phyloP scores from a whole-genome alignment of 2,113 vertebrate genomes.

The human region DNA sequence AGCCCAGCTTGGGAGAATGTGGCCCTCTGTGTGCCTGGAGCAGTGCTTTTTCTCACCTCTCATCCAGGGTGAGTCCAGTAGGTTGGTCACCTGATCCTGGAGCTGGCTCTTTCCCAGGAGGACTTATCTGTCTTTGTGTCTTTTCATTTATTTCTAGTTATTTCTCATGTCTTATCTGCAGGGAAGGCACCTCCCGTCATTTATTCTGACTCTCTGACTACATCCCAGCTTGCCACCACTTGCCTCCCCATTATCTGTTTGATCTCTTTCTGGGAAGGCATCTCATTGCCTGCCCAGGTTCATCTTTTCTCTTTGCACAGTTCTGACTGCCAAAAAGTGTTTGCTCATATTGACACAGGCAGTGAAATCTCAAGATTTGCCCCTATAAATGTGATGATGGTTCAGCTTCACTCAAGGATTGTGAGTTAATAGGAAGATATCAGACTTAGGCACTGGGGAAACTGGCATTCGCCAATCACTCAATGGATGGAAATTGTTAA shows the following conservation, averaged over 20 bases:
- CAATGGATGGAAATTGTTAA: background rate
- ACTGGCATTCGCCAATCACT: background rate
- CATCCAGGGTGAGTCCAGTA: background rate
- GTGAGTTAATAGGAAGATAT: background rate
- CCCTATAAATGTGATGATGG: background rate
- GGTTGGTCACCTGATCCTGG: background rate
- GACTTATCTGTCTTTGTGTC: background rate
- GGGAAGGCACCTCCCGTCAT: background rate
- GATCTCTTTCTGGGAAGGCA: background rate
- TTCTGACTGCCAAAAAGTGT: background rate
- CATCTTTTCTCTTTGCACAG: background rate
- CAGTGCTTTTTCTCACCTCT: background rate
- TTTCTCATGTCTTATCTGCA: background rate
- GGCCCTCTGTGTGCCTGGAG: background rate
- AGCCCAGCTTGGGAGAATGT: background rate
- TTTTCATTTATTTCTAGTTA: background rate
- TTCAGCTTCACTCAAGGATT: background rate
- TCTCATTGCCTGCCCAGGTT: background rate
- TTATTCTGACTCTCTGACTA: background rate
- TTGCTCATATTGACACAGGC: background rate
- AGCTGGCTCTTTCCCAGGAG: background rate
- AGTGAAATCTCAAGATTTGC: background rate
- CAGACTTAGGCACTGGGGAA: background rate
- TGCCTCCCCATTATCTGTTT: background rate
- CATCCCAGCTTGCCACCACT: background rate